Conservation (phyloP, 2,797 vertebrate genomes). For the Agapornis canus region DNA sequence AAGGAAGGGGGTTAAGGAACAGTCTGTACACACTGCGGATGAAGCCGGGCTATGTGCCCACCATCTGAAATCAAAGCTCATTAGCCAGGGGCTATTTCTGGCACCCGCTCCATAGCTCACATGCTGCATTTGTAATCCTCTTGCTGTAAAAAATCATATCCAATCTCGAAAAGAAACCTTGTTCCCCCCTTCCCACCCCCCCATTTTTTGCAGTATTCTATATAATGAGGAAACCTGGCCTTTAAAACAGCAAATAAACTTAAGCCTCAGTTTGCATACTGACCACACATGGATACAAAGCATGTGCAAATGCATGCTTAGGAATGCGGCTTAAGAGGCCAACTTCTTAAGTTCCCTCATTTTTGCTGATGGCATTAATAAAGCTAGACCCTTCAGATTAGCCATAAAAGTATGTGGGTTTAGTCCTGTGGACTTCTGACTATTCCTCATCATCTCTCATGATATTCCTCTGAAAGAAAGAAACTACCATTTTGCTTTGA, state of each 20-base stretch:
- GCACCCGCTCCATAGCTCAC: neutral
- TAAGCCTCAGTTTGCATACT: neutral
- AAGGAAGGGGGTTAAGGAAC: accelerated
- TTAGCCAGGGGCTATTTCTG: neutral
- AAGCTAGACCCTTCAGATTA: neutral
- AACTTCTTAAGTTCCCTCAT: neutral
- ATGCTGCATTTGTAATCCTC: neutral
- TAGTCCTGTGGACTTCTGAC: neutral
- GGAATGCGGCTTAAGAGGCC: neutral
- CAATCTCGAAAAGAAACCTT: neutral
- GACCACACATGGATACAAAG: neutral
- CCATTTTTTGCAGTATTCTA: neutral
- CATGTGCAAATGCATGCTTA: neutral
- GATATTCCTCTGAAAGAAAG: neutral
- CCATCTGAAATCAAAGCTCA: neutral
- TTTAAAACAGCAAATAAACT: neutral
- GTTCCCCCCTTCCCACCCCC: neutral
- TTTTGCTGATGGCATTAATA: neutral
- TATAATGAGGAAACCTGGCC: neutral
- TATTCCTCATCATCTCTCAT: neutral
- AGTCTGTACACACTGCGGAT: neutral
- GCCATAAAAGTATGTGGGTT: neutral
- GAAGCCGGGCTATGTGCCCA: neutral
- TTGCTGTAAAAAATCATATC: neutral
- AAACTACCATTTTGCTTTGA: neutral